phyloP scores from a whole-genome alignment of 2,888 invertebrate genomes.

The Teinopalpus imperialis region DNA sequence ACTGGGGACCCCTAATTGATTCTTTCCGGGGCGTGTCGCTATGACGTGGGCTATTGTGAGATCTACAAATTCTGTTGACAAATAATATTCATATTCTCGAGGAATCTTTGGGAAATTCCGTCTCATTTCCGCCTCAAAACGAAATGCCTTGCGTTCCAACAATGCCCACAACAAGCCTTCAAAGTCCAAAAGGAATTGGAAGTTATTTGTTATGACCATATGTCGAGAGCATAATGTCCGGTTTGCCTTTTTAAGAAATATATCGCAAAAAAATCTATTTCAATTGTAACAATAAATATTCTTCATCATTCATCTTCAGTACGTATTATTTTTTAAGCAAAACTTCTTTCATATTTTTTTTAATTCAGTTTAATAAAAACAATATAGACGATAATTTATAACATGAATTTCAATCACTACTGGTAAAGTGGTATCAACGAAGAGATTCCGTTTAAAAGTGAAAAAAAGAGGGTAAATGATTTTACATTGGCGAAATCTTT shows the following conservation, averaged over 20 bases:
- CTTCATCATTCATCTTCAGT: too few species aligned
- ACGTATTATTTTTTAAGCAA: too few species aligned
- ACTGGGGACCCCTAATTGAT: constrained; percentile 74
- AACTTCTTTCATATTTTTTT: too few species aligned
- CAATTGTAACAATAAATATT: too few species aligned
- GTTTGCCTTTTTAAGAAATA: constrained; percentile 6
- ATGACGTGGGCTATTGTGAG: constrained; percentile 57
- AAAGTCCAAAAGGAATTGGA: constrained; percentile 71
- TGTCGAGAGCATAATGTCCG: constrained; percentile 41
- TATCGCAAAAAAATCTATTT: constrained; percentile 10
- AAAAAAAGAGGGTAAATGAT: too few species aligned
- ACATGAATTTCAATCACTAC: too few species aligned
- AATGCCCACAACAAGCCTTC: constrained; percentile 61
- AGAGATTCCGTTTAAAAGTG: too few species aligned
- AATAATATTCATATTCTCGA: constrained; percentile 69
- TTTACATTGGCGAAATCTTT: too few species aligned
- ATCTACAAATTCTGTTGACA: constrained; percentile 50
- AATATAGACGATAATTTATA: too few species aligned
- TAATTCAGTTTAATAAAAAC: too few species aligned
- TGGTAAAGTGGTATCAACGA: too few species aligned
- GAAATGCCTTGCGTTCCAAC: constrained; percentile 65
- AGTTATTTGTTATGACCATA: constrained; percentile 66
- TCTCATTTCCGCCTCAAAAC: constrained; percentile 74
- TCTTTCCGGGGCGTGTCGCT: constrained; percentile 76
- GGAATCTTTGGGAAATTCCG: constrained; percentile 67